Conservation (phyloP, 2,888 invertebrate species). For the Drosophila atripex region DNA sequence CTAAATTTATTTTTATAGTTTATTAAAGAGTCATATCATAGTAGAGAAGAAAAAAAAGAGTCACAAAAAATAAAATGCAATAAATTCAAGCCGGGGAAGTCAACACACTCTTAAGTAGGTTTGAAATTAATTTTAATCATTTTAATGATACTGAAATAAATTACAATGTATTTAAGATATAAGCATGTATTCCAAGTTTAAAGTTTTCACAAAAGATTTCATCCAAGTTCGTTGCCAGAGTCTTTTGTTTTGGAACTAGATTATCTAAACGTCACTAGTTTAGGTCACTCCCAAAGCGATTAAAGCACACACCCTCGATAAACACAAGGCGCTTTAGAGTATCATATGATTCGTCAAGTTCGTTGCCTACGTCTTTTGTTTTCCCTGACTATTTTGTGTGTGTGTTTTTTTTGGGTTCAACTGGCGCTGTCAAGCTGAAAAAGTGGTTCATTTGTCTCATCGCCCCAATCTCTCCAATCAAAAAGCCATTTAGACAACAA, state of each 20-base stretch:
- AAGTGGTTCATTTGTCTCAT: constrained; percentile 73
- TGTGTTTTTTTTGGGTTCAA: constrained; percentile 21
- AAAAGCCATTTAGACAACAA: constrained; percentile 72
- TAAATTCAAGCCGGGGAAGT: constrained; percentile 12
- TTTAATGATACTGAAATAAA: neutral
- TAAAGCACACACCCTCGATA: constrained; percentile 4
- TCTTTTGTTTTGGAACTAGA: constrained; percentile 52
- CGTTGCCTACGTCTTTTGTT: constrained; percentile 69
- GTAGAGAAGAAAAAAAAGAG: constrained; percentile 7
- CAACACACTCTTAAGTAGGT: constrained; percentile 29
- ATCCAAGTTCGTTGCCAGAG: constrained; percentile 62
- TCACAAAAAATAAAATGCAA: constrained; percentile 24
- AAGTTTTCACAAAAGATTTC: neutral
- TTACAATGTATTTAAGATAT: no score
- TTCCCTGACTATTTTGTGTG: constrained; percentile 14
- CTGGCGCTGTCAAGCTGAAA: constrained; percentile 71
- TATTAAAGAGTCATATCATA: constrained; percentile 72
- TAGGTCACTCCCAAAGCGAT: neutral
- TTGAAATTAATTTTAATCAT: neutral
- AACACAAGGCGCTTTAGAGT: constrained; percentile 1
- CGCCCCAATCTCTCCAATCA: constrained; percentile 75
- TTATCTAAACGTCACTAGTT: neutral
- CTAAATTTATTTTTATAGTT: constrained; percentile 79
- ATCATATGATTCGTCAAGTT: constrained; percentile 60
- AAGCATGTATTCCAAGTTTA: neutral